Base-by-base conservation (phyloP, 2,113 vertebrate species). In the Syngnathoides biaculeatus region DNA sequence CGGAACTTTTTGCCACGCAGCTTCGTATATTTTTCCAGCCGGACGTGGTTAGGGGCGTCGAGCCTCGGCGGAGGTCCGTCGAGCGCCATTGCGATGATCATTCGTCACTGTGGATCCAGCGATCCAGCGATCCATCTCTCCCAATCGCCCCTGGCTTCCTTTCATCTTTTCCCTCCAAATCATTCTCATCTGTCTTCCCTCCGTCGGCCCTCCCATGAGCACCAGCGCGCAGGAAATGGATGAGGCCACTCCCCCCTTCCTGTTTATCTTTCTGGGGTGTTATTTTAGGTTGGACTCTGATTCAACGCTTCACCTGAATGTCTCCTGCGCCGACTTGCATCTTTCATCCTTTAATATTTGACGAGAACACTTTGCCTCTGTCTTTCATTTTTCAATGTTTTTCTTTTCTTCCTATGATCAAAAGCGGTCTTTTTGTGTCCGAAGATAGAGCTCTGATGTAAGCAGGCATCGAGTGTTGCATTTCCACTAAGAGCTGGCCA, bases 241-340 rank as follows among this genome's bases (percentile, higher is more conserved):
- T 71, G 74, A 85, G 59, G 69, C 59, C 57, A 70, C 59, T 73
- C 80, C 38, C 47, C 43, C 47, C 57, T 58, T 75, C 72, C 71
- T 81, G 73, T 86, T 87, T 82, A 84, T 87, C 74, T 75, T 77
- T 77, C 65, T 71, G 60, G 74, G 14, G 40, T 62, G 60, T 62
- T 62, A 68, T 75, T 80, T 61, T 65, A 61, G 64, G 66, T 76
- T 79, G 67, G 15, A 73, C 42, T 73, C 69, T 52, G 82, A 88
- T 84, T 73, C 52, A 85, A 74, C 72, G 66, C 81, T 78, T 82
- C 68, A 73, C 74, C 82, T 83, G 74, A 86, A 81, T 78, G 63
- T 84, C 82, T 79, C 81, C 79, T 82, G 43, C 40, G 58, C 60
- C 59, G 1, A 79, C 81, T 72, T 73, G 1, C 9, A 20, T 79